Base-by-base conservation (phyloP, 2,797 vertebrate species). In the Sebastes kiyomatsui region DNA sequence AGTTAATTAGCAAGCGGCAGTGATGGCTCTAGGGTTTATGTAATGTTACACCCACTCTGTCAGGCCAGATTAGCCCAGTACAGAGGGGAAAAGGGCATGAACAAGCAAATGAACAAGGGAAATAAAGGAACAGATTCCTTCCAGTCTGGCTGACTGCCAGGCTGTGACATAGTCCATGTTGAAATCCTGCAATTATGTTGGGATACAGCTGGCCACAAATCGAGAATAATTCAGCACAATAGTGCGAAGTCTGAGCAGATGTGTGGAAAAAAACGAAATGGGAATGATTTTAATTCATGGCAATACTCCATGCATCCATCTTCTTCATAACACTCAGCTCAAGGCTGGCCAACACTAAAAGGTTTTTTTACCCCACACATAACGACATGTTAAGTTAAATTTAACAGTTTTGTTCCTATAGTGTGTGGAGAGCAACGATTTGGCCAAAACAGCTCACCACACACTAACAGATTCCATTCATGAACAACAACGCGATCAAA, bases 41-140 rank as follows among this genome's bases (percentile, higher is more conserved):
- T 91, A 93, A 92, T 81, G 78, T 91, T 87, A 93, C 87, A 90
- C 86, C 84, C 89, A 86, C 87, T 86, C 82, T 94, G 91, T 94
- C 92, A 94, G 82, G 83, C 79, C 90, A 88, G 86, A 93, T 93
- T 87, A 93, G 78, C 75, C 69, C 52, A 75, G 72, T 23, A 80
- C 71, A 86, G 85, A 87, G 90, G 85, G 82, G 87, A 86, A 87
- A 92, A 85, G 86, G 88, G 79, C 87, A 88, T 10, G 69, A 85
- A 88, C 72, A 85, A 81, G 81, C 55, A 85, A 83, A 88, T 68
- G 87, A 93, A 86, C 75, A 85, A 77, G 74, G 84, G 83, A 91
- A 92, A 88, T 84, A 76, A 82, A 92, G 70, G 74, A 85, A 80
- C 67, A 77, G 70, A 88, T 76, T 86, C 71, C 80, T 71, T 83